Conservation (phyloP, 2,797 vertebrate genomes). For the Urophycis tenuis region DNA sequence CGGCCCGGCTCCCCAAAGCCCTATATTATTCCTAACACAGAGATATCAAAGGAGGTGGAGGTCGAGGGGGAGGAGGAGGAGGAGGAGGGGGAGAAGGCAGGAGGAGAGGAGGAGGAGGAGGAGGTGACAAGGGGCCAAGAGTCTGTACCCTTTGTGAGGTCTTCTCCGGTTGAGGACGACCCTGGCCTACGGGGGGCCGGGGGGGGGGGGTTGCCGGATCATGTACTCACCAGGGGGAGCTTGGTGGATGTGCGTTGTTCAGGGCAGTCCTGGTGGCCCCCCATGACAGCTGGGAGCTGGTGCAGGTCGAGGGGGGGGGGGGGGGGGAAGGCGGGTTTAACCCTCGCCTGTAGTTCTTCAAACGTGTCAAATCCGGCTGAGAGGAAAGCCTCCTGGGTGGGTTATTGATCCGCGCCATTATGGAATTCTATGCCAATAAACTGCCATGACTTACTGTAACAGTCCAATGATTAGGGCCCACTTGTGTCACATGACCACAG, state of each 20-base stretch:
- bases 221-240: background rate
- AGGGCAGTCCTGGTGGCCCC: background rate
- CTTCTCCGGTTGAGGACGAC: too few species aligned
- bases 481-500: constrained; percentile 51
- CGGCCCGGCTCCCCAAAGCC: constrained; percentile 61
- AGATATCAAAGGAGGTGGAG: constrained; percentile 55
- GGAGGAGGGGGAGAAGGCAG: background rate
- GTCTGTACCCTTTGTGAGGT: background rate
- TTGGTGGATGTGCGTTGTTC: too few species aligned
- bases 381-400: constrained; percentile 60
- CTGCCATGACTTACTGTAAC: constrained; percentile 72
- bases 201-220: too few species aligned
- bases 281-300: too few species aligned
- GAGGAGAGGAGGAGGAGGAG: background rate
- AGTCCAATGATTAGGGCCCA: constrained; percentile 68
- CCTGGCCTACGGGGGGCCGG: background rate
- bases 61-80: constrained; percentile 48
- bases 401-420: constrained; percentile 68
- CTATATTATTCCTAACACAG: constrained; percentile 71
- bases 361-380: constrained; percentile 62
- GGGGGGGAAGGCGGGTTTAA: constrained; percentile 10
- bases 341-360: constrained; percentile 59
- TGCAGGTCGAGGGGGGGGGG: too few species aligned
- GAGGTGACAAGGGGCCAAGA: background rate
- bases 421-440: constrained; percentile 72